Evolutionary conservation across 1,140 invertebrate genomes (phyloP), one percentile per base, ranked within the genome.

Genomic region (Bombyx mori): DNA sequence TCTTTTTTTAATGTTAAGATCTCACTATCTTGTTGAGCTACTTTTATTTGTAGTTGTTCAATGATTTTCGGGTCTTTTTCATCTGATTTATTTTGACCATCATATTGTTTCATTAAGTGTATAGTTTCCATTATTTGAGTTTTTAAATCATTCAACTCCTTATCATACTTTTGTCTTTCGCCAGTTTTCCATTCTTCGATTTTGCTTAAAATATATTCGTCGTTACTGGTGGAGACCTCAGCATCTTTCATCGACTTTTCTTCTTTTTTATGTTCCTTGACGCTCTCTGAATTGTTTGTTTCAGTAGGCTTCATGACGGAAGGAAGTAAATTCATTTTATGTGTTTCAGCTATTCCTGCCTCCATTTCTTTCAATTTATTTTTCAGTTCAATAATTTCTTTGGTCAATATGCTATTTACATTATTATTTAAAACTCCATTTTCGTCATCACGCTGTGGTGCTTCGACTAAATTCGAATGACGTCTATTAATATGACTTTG

Each of bases 401-500:
- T 88, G 86, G 71, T 91, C 88, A 70, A 89, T 59, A 77, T 79
- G 45, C 50, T 58, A 59, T 71, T 75, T 62, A 71, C 66, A 50
- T 67, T 65, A 54, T 63, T 58, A 8, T 49, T 9, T 46, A 45
- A 6, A 7, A 22, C 10, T 9, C 22, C 52, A 26, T 62, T 66
- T 8, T 42, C 35, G 59, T 58, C 63, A 63, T 86, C 77, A 58
- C 65, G 83, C 68, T 82, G 66, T 26, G 79, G 74, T 35, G 68
- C 55, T 53, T 86, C 78, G 18, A 63, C 42, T 7, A 69, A 35
- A 59, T 80, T 77, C 8, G 68, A 52, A 68, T 91, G 90, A 35
- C 90, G 73, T 62, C 90, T 80, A 54, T 77, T 77, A 6, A 90
- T 75, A 66, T 91, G 90, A 47, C 89, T 83, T 76, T 87, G 76